Base-by-base conservation (phyloP, 2,113 vertebrate genomes). In the Micronycteris hirsuta region DNA sequence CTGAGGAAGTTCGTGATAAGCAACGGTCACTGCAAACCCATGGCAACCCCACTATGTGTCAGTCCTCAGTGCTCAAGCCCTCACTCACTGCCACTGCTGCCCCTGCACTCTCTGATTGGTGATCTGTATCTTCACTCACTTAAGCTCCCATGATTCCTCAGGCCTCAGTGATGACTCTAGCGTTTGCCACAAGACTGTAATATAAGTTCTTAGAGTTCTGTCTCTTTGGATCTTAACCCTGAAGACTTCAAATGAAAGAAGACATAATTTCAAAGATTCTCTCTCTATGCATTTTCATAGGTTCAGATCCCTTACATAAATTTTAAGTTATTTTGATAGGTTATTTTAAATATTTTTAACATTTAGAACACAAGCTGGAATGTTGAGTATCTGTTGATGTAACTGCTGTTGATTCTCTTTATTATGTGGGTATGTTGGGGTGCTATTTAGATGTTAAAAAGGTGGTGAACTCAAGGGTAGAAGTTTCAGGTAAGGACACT, bases 301-400 rank as follows among this genome's bases (percentile, higher is more conserved):
- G 45, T 88, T 91, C 77, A 67, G 5, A 94, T 85, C 94, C 96
- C 65, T 81, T 94, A 58, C 58, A 4, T 95, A 97, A 95, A 92
- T 87, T 56, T 81, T 77, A 97, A 84, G 54, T 67, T 97, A 88
- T 96, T 97, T 63, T 87, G 65, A 68, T 61, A 47, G 36, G 26
- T 85, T 68, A 63, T 11, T 93, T 76, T 94, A 91, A 93, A 88
- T 89, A 91, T 67, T 70, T 63, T 63, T 83, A 1, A 67, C 4
- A 80, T 97, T 97, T 36, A 63, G 68, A n/a, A 11, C 12, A 2
- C 8, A 7, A 10, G 10, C n/a, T n/a, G 15, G 45, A 68, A 28
- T 43, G 47, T 33, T 2, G 4, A 15, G 8, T 22, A 17, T 14
- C 3, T n/a, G 36, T 4, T 5, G 10, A 47, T 16, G 17, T 14